Base-by-base conservation (phyloP, 1,140 invertebrate genomes). In the Drosophila athabasca region DNA sequence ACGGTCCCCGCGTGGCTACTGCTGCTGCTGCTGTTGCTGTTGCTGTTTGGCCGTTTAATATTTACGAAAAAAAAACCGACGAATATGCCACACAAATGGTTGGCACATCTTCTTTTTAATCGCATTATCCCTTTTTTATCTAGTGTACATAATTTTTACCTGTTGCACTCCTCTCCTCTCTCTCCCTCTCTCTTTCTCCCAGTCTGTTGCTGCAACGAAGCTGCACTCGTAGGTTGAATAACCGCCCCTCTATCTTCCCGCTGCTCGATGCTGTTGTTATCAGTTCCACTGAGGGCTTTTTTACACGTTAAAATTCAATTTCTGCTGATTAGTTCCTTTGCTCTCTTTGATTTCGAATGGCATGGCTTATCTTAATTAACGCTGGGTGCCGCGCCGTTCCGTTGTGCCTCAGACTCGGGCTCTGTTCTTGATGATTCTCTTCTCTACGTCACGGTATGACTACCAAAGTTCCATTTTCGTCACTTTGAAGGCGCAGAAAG, bases 361-460 rank as follows among this genome's bases (percentile, higher is more conserved):
- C 60, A 15, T 50, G 44, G 35, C 17, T 31, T 44, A 66, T 67
- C 22, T 49, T 71, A 48, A 43, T 43, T 67, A 58, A 15, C 22
- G 24, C 24, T 26, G 24, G 24, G 24, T 26, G 24, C 24, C 24
- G 24, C 5, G 4, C 24, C 24, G 24, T 19, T 19, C 17, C 17
- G 17, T 19, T 19, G 22, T 17, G 35, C 45, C 35, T 39, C 35
- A 39, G 35, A 13, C 11, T 5, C 35, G 35, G 22, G 22, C 29
- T 29, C 48, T 44, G 53, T 35, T 43, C 11, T 68, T 9, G 24
- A 26, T 50, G 44, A 19, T 48, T 70, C 50, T 81, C 73, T 62
- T 57, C 59, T 61, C 78, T 80, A 80, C 77, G 77, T 79, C 77
- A 80, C 62, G 24, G 24, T 26, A 62, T 54, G 78, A 81, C 78